Base-by-base conservation (phyloP, 2,888 invertebrate genomes). In the Noctua comes region DNA sequence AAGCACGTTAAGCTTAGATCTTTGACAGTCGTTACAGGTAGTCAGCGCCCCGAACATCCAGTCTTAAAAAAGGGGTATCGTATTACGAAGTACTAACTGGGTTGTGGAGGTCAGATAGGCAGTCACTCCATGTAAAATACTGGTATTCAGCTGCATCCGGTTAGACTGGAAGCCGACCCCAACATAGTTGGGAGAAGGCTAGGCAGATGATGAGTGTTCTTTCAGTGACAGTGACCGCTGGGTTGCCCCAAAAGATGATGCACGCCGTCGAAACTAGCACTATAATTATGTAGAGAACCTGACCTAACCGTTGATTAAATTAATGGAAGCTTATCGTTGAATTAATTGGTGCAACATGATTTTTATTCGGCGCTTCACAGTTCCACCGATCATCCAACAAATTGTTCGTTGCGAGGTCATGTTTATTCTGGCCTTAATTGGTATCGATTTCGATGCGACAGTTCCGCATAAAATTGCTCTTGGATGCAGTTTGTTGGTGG, bases 341-440 rank as follows among this genome's bases (percentile, higher is more conserved):
- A 65, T 36, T 54, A 65, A 72, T 57, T n/a, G 31, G 27, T 40
- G 27, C 48, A 31, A 43, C 21, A 21, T 66, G 31, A 57, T 40
- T 73, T 57, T 40, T 13, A 27, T 68, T 66, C n/a, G 3, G 6
- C 48, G n/a, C 8, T 24, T 11, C 48, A 24, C 48, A 36, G 21
- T 21, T 48, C 18, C 16, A 27, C 24, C 57, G 43, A 31, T 66
- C n/a, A 73, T 57, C 57, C 48, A 73, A 43, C 40, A 43, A 73
- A 66, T 66, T 51, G 40, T 75, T 43, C 6, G 4, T 10, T 21
- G 57, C 31, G 13, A 57, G 21, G 13, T n/a, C 48, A 48, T 51
- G n/a, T 79, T 51, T 31, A 65, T 74, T 66, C 54, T 24, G 31
- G 21, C n/a, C 48, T 51, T 74, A 65, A 65, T 73, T 66, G 40